Conservation (phyloP, 1,140 invertebrate genomes). For the Diabrotica virgifera region DNA sequence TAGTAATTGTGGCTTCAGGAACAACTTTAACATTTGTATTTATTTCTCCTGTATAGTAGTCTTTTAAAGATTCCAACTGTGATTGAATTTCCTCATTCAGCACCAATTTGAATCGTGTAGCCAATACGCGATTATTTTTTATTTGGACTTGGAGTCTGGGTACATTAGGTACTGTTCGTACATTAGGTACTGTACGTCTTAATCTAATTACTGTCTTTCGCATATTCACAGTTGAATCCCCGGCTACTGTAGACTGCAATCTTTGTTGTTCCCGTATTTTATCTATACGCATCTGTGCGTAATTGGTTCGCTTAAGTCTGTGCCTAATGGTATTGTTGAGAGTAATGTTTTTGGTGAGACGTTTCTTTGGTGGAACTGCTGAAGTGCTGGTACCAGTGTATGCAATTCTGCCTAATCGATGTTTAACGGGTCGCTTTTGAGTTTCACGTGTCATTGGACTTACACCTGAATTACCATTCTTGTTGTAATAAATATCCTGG, state of each 20-base stretch:
- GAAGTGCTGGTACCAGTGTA: conserved; percentile 16
- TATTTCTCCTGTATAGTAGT: too few relatives aligned
- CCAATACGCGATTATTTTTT: too few relatives aligned
- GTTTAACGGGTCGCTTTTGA: conserved; percentile 11
- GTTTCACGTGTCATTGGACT: conserved; percentile 7
- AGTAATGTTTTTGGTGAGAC: neutral
- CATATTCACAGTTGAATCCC: too few relatives aligned
- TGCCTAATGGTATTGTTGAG: neutral
- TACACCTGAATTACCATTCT: neutral
- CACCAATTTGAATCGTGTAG: too few relatives aligned
- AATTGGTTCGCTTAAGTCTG: neutral
- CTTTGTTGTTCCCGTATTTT: neutral
- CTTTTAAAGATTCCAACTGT: too few relatives aligned
- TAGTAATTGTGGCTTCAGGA: too few relatives aligned
- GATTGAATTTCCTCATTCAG: too few relatives aligned
- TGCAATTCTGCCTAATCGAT: conserved; percentile 10
- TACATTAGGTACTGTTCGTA: too few relatives aligned
- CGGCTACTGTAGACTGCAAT: neutral
- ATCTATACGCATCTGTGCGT: neutral
- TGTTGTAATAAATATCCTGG: conserved; percentile 14
- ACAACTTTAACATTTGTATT: too few relatives aligned
- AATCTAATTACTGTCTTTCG: too few relatives aligned
- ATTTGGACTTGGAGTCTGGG: too few relatives aligned
- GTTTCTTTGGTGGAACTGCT: conserved; percentile 6
- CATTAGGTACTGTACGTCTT: too few relatives aligned